These are phyloP conservation scores for Clytia hemisphaerica DNA, from an alignment of 30 jellyfish, hydroid and myxozoan species.

Conservation along the genomic window DNA sequence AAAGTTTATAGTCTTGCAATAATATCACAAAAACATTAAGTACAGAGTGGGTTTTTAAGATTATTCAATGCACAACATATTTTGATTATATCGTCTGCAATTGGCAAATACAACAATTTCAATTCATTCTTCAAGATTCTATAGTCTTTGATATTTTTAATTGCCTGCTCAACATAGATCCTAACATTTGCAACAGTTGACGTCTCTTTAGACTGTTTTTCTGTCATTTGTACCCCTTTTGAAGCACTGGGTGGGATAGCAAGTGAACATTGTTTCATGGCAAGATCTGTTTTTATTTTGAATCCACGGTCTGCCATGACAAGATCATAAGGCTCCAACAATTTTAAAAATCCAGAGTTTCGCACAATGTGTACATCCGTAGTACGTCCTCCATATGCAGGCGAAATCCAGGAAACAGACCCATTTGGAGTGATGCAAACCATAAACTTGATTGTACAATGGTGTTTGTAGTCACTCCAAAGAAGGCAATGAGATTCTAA, in stretches of 20 bases:
- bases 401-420: conserved; percentile 54
- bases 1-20: too few relatives aligned
- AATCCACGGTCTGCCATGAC: conserved; percentile 72
- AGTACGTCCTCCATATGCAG: conserved; percentile 63
- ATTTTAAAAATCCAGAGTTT: conserved; percentile 33
- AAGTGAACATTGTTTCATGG: conserved; percentile 36
- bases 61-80: not conserved
- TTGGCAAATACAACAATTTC: conserved; percentile 9
- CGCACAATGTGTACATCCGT: conserved; percentile 38
- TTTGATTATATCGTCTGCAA: not conserved
- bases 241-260: conserved; percentile 61
- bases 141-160: not conserved
- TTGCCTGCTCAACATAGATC: conserved; percentile 23
- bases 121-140: not conserved
- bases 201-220: conserved; percentile 24
- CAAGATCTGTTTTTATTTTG: conserved; percentile 34
- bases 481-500: conserved; percentile 19
- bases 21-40: too few relatives aligned
- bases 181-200: conserved; percentile 39
- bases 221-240: conserved; percentile 37
- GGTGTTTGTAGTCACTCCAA: conserved; percentile 67
- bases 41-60: too few relatives aligned
- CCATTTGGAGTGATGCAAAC: conserved; percentile 62
- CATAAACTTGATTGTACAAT: conserved; percentile 46
- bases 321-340: conserved; percentile 44